A percentile compares a stretch with the other conserved stretches of the same genome.
Evolutionary conservation across 2,113 vertebrate species (phyloP).

Genomic region (Calyptomena viridis): DNA sequence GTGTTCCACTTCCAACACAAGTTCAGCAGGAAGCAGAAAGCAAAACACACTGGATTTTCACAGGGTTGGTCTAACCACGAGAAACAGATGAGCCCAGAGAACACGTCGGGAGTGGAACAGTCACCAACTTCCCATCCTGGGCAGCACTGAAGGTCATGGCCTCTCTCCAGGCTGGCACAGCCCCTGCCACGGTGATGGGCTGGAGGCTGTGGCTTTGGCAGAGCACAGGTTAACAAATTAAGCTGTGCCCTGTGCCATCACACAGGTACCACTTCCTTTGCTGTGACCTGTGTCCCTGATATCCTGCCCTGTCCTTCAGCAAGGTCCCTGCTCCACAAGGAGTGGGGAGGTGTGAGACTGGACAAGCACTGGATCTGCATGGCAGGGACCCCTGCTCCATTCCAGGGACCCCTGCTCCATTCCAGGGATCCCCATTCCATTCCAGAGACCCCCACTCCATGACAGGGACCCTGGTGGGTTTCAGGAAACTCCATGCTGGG

Average conservation of each 20-base stretch:
- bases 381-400: rapidly evolving
- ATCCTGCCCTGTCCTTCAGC: background rate
- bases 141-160: background rate
- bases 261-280: background rate
- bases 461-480: too few species aligned
- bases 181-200: background rate
- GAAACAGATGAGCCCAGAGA: background rate
- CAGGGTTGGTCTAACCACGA: background rate
- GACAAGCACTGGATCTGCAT: background rate
- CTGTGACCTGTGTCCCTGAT: background rate
- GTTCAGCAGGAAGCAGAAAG: background rate
- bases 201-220: background rate
- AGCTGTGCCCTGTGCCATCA: background rate
- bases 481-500: background rate
- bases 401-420: rapidly evolving
- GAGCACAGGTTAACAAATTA: background rate
- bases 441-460: rapidly evolving
- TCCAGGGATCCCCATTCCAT: rapidly evolving
- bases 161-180: background rate
- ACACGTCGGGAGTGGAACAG: rapidly evolving
- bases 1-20: rapidly evolving
- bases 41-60: background rate
- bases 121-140: background rate
- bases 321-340: background rate
- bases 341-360: background rate